These are phyloP conservation scores for Venusia cambrica DNA, from an alignment of 2,888 invertebrate species.

Conservation along the genomic window DNA sequence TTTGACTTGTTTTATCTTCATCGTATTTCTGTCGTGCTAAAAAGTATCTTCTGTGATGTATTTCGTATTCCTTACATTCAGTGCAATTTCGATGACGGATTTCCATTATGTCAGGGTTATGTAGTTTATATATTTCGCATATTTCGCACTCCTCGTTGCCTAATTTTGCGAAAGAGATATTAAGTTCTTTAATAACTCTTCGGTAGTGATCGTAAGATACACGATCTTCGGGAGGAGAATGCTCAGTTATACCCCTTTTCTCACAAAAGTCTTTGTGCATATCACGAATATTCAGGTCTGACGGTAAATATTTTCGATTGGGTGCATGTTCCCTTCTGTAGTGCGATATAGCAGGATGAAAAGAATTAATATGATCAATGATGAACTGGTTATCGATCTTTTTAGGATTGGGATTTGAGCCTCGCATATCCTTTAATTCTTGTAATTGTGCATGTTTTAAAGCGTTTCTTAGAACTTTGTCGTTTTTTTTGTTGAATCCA, in stretches of 20 bases:
- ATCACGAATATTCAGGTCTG: constrained; percentile 5
- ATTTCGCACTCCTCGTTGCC: constrained; percentile 23
- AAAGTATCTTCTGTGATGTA: too few relatives aligned
- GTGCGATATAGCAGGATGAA: constrained; percentile 12
- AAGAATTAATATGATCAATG: constrained; percentile 15
- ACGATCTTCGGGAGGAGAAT: constrained; percentile 8
- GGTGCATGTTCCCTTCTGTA: constrained; percentile 14
- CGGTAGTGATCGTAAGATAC: constrained; percentile 20
- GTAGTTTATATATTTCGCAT: constrained; percentile 20
- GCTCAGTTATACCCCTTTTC: too few relatives aligned
- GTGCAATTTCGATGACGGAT: too few relatives aligned
- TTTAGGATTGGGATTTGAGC: constrained; percentile 16
- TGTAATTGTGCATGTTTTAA: too few relatives aligned
- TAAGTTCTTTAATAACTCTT: constrained; percentile 16
- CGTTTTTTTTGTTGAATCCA: too few relatives aligned
- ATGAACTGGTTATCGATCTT: constrained; percentile 14
- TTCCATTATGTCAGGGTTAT: too few relatives aligned
- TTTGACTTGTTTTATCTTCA: constrained; percentile 21
- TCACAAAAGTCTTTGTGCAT: constrained; percentile 9
- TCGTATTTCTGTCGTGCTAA: constrained; percentile 20
- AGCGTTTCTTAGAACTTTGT: too few relatives aligned
- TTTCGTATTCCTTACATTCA: too few relatives aligned
- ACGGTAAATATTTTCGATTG: constrained; percentile 4
- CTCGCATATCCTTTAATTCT: too few relatives aligned
- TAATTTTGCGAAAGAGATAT: constrained; percentile 21